Evolutionary conservation across 1,140 invertebrate genomes (phyloP).

Genomic region (Saxidomus purpurata): DNA sequence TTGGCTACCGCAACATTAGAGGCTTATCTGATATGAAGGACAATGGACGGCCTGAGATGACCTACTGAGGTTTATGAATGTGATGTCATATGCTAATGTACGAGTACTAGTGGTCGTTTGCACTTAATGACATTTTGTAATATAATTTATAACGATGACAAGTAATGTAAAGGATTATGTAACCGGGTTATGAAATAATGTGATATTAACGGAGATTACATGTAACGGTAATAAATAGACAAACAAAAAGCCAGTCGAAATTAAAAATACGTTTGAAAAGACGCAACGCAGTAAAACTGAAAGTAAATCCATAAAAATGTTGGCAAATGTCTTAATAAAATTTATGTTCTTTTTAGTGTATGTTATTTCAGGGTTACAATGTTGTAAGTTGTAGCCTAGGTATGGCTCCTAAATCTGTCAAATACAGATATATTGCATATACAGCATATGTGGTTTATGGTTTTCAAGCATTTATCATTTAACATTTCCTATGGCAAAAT

Average conservation of each 20-base stretch:
- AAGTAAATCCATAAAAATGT: too few relatives aligned
- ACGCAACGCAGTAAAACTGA: too few relatives aligned
- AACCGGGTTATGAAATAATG: not conserved
- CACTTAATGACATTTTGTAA: not conserved
- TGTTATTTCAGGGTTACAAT: not conserved
- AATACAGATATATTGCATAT: not conserved
- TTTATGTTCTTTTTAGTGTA: not conserved
- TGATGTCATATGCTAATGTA: conserved; percentile 11
- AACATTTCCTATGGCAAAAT: not conserved
- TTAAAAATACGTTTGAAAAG: not conserved
- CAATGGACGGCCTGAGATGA: conserved; percentile 4
- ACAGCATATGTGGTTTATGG: not conserved
- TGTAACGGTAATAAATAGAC: not conserved
- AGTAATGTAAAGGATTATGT: not conserved
- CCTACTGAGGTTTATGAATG: not conserved
- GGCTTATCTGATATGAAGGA: not conserved
- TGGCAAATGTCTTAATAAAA: not conserved
- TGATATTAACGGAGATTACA: not conserved
- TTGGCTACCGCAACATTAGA: not conserved
- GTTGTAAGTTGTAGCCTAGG: not conserved
- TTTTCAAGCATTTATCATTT: not conserved
- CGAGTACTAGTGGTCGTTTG: not conserved
- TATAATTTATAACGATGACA: conserved; percentile 1
- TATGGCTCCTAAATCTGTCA: not conserved
- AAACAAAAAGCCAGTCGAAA: not conserved